phyloP scores from a whole-genome alignment of 2,113 vertebrate genomes.

The Callithrix jacchus region DNA sequence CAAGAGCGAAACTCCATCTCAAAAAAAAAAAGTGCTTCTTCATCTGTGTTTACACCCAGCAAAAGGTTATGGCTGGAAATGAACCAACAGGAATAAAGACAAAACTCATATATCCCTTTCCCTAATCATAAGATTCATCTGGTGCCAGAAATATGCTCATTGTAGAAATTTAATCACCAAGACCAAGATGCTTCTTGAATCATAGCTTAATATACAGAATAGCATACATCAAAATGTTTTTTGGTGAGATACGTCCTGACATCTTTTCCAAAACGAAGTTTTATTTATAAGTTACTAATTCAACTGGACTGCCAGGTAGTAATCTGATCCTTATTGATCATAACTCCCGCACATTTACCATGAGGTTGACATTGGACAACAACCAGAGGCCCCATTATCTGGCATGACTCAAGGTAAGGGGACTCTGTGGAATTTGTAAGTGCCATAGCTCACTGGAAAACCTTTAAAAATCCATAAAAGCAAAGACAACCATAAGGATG shows the following conservation, averaged over 20 bases:
- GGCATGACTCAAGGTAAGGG: background rate
- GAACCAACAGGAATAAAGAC: background rate
- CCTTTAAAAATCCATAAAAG: background rate
- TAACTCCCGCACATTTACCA: background rate
- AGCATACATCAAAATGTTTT: background rate
- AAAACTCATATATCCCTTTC: background rate
- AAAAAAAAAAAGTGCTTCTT: slow-evolving; percentile 51
- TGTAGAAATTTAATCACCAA: slow-evolving; percentile 30
- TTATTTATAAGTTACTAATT: slow-evolving; percentile 41
- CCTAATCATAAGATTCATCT: background rate
- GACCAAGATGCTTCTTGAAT: slow-evolving; percentile 30
- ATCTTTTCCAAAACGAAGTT: background rate
- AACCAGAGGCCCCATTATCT: background rate
- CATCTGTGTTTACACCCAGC: background rate
- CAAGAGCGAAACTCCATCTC: too few species aligned
- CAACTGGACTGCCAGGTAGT: background rate
- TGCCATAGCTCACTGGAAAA: slow-evolving; percentile 3
- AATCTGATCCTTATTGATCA: background rate
- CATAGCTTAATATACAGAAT: background rate
- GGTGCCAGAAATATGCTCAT: background rate
- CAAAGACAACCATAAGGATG: background rate
- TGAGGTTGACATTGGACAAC: background rate
- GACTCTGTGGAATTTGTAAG: background rate
- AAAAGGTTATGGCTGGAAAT: slow-evolving; percentile 18
- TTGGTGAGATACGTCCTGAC: background rate